Percentiles rank a stretch among this genome's conserved stretches.
These are phyloP conservation scores for Drosophila testacea DNA, from an alignment of 2,888 invertebrate species.

Conservation along the genomic window DNA sequence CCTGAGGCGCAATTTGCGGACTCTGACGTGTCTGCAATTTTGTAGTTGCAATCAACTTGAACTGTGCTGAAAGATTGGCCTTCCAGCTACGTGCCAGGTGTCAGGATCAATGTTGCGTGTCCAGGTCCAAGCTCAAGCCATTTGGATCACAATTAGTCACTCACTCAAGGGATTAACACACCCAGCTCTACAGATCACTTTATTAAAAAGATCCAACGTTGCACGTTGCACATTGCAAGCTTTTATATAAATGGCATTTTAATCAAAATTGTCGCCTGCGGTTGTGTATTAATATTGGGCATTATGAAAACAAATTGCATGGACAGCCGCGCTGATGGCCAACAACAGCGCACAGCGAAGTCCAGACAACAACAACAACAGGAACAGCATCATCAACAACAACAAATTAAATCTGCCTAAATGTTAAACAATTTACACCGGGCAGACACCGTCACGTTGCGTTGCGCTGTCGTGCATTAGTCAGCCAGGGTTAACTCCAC, in stretches of 20 bases:
- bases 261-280: conserved; percentile 78
- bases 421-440: conserved; percentile 80
- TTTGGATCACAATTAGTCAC: conserved; percentile 65
- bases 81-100: conserved; percentile 62
- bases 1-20: conserved; percentile 57
- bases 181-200: conserved; percentile 57
- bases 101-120: conserved; percentile 25
- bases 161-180: conserved; percentile 53
- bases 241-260: conserved; percentile 72
- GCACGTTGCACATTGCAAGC: conserved; percentile 4
- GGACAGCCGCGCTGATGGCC: conserved; percentile 62
- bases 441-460: conserved; percentile 24
- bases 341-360: conserved; percentile 32
- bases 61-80: conserved; percentile 54
- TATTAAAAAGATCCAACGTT: conserved; percentile 45
- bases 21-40: conserved; percentile 60
- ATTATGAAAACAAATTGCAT: conserved; percentile 77
- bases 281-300: conserved; percentile 67
- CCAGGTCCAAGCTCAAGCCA: conserved; percentile 29
- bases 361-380: conserved; percentile 14
- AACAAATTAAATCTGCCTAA: conserved; percentile 77
- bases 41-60: conserved; percentile 69
- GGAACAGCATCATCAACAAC: conserved; percentile 26
- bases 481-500: conserved; percentile 56
- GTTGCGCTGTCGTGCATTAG: conserved; percentile 58